Evolutionary conservation across 2,888 invertebrate genomes (phyloP).

Genomic region (Ormyrus thymus): DNA sequence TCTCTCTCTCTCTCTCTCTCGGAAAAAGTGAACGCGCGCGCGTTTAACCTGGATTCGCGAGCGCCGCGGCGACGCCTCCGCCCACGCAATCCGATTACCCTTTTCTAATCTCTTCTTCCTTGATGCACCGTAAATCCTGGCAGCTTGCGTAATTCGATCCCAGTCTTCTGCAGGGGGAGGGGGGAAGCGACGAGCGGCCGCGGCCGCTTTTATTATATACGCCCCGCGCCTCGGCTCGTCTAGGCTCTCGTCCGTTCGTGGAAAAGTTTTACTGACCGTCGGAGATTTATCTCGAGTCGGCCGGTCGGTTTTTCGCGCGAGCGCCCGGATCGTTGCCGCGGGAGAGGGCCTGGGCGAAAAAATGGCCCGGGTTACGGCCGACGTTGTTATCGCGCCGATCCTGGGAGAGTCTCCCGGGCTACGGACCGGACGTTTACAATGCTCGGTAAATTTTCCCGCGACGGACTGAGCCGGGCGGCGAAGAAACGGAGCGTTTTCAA

Average conservation of each 20-base stretch:
- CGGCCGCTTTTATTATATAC: neutral
- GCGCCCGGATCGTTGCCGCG: no score
- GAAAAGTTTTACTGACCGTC: neutral
- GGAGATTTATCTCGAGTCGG: neutral
- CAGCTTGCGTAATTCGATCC: slow-evolving; percentile 47
- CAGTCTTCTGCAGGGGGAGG: no score
- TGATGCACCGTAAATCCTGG: slow-evolving; percentile 49
- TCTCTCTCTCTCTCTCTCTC: neutral
- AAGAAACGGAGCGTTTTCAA: neutral
- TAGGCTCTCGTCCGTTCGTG: no score
- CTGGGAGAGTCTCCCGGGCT: no score
- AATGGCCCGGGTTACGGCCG: no score
- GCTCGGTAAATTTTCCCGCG: neutral
- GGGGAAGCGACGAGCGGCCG: neutral
- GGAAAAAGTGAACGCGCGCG: neutral
- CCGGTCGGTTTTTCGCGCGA: no score
- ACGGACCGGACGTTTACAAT: neutral
- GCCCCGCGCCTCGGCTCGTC: no score
- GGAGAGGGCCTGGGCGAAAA: no score
- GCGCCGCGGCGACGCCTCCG: slow-evolving; percentile 26
- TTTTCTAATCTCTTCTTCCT: slow-evolving; percentile 56
- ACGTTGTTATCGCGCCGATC: no score
- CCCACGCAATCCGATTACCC: slow-evolving; percentile 51
- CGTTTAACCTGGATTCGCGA: slow-evolving; percentile 30
- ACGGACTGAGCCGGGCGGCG: neutral